These are phyloP conservation scores for Rhagonycha lutea DNA, from an alignment of 2,888 invertebrate genomes.

Conservation along the genomic window DNA sequence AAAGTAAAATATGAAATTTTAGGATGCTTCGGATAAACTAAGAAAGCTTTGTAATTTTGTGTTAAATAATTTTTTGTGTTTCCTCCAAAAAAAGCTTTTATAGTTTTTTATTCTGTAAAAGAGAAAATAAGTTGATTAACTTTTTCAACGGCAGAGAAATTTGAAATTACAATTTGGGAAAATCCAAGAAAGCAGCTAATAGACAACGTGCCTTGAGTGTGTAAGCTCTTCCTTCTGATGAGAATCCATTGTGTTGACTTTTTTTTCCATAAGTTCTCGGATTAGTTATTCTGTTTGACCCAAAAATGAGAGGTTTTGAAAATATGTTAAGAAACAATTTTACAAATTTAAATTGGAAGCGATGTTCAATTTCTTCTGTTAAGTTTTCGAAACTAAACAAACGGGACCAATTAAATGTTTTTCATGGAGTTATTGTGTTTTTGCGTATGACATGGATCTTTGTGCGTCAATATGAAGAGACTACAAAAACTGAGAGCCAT, in stretches of 20 bases:
- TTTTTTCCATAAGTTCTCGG: neutral
- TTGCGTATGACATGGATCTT: neutral
- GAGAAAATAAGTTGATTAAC: neutral
- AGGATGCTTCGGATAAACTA: neutral
- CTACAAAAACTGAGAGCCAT: neutral
- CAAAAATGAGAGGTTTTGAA: neutral
- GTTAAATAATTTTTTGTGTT: too few relatives aligned
- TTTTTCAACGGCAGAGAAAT: neutral
- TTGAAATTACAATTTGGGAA: neutral
- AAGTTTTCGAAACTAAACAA: neutral
- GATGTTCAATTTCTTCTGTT: neutral
- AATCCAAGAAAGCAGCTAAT: neutral
- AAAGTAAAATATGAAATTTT: neutral
- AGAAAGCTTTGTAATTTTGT: neutral
- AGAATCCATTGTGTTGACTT: neutral
- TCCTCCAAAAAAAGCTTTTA: neutral
- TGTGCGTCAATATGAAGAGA: neutral
- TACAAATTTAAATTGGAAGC: neutral
- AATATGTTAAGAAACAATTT: neutral
- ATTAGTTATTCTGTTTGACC: neutral
- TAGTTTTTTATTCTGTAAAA: neutral
- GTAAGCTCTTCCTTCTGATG: neutral
- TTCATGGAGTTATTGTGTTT: neutral
- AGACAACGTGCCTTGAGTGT: neutral
- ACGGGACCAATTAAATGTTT: neutral